A percentile compares a stretch with the other conserved stretches of the same genome.
Evolutionary conservation across 1,140 invertebrate genomes (phyloP).

Genomic region (Scaptomyza graminum): DNA sequence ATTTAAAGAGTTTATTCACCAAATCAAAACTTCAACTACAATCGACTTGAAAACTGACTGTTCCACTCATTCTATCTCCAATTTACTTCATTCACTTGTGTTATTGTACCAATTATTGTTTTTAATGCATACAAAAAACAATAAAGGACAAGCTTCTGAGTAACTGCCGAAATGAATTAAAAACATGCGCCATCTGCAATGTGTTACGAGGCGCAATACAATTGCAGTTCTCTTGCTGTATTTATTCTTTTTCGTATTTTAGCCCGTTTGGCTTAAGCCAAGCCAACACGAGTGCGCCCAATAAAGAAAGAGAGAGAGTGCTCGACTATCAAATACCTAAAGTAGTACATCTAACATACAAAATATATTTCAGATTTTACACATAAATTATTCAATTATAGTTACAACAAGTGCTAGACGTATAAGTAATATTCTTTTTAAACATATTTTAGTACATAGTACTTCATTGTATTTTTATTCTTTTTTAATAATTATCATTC

Average conservation of each 20-base stretch:
- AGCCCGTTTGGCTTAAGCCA: slow-evolving; percentile 38
- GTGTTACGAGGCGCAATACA: slow-evolving; percentile 53
- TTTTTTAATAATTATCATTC: background rate
- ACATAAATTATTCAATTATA: background rate
- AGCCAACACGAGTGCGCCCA: background rate
- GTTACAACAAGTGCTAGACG: background rate
- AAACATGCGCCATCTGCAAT: slow-evolving; percentile 80
- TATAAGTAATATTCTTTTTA: no score
- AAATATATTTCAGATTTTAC: background rate
- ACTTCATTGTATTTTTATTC: no score
- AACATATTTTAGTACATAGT: no score
- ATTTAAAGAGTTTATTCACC: background rate
- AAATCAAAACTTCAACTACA: background rate
- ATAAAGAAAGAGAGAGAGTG: background rate
- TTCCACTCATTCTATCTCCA: no score
- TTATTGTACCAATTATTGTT: slow-evolving; percentile 59
- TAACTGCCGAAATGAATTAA: slow-evolving; percentile 76
- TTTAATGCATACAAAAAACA: slow-evolving; percentile 37
- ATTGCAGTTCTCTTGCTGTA: slow-evolving; percentile 52
- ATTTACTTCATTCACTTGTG: slow-evolving; percentile 19
- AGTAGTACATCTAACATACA: background rate
- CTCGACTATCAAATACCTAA: background rate
- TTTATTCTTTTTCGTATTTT: slow-evolving; percentile 39
- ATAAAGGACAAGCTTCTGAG: slow-evolving; percentile 50
- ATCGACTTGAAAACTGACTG: slow-evolving; percentile 1